Evolutionary conservation across 2,888 invertebrate genomes (phyloP).

Genomic region (Tenthredo livida): DNA sequence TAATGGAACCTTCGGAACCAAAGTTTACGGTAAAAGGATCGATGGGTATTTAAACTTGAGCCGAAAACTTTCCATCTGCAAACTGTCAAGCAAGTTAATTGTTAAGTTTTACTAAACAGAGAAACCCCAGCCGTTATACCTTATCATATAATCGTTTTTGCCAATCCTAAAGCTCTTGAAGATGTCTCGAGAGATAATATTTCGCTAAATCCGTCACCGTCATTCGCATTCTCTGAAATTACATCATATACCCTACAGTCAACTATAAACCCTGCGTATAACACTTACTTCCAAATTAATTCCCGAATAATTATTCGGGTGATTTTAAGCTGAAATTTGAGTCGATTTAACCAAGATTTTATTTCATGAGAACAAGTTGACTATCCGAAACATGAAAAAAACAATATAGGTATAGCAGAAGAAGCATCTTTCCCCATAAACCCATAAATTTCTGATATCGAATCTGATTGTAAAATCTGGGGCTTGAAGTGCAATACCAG

Average conservation of each 20-base stretch:
- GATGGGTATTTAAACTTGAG: background rate
- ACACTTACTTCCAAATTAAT: background rate
- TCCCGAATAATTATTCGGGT: background rate
- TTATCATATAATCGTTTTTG: background rate
- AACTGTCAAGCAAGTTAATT: slow-evolving; percentile 17
- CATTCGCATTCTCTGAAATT: background rate
- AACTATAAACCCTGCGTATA: background rate
- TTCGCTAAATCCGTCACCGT: background rate
- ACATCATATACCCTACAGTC: background rate
- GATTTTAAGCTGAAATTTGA: background rate
- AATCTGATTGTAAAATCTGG: background rate
- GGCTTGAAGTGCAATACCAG: background rate
- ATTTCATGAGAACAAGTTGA: background rate
- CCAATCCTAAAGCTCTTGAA: background rate
- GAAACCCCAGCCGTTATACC: background rate
- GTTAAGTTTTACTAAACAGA: background rate
- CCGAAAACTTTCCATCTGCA: background rate
- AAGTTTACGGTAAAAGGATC: background rate
- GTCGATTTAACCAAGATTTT: background rate
- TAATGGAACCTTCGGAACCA: background rate
- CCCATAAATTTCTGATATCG: background rate
- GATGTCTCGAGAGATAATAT: background rate
- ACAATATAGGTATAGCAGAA: background rate
- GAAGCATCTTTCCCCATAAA: background rate
- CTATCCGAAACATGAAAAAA: background rate